phyloP scores from a whole-genome alignment of 2,888 invertebrate species.

The Parascotia fuliginaria region DNA sequence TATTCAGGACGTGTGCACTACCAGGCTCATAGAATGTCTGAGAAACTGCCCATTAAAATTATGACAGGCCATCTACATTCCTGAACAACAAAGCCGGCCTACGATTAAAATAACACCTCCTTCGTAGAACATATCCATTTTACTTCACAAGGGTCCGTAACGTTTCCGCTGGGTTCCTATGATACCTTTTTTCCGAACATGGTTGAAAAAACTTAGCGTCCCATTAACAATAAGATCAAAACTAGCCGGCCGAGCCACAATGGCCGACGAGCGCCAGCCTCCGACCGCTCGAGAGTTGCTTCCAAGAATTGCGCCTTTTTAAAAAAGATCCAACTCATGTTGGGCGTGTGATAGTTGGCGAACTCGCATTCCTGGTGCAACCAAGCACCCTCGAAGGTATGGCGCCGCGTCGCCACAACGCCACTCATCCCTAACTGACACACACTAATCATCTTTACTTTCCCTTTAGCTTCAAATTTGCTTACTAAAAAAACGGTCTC shows the following conservation, averaged over 20 bases:
- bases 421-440: constrained; percentile 24
- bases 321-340: constrained; percentile 82
- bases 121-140: constrained; percentile 84
- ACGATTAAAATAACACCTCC: constrained; percentile 85
- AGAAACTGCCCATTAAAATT: constrained; percentile 82
- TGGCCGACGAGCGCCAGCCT: constrained; percentile 81
- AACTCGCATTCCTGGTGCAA: constrained; percentile 69
- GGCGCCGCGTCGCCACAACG: constrained; percentile 43
- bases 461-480: not conserved
- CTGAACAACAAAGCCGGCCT: constrained; percentile 82
- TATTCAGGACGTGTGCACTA: constrained; percentile 72
- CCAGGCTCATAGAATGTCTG: constrained; percentile 67
- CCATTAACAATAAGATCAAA: constrained; percentile 86
- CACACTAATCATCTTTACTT: not conserved
- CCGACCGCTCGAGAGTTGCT: constrained; percentile 73
- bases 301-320: constrained; percentile 81
- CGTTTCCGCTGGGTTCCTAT: constrained; percentile 84
- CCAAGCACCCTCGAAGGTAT: constrained; percentile 36
- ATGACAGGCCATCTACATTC: constrained; percentile 85
- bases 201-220: constrained; percentile 83
- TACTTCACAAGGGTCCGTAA: constrained; percentile 83
- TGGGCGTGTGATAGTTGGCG: constrained; percentile 77
- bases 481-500: no score
- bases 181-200: constrained; percentile 81
- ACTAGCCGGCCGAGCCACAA: constrained; percentile 82